phyloP scores from a whole-genome alignment of 1,140 invertebrate genomes.

The Zaprionus vittiger region DNA sequence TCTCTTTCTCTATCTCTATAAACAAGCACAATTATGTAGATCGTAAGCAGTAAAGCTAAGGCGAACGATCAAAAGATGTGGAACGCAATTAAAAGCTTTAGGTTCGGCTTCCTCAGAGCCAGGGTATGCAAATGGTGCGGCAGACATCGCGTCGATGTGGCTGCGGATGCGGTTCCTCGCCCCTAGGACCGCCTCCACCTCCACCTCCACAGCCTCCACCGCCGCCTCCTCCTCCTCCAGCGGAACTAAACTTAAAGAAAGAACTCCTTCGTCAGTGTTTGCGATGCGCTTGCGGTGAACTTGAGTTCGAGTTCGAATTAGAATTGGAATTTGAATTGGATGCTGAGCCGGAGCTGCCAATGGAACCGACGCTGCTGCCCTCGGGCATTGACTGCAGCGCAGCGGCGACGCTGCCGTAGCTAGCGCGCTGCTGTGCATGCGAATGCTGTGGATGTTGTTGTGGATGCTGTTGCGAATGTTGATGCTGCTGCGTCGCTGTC shows the following conservation, averaged over 20 bases:
- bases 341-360: constrained; percentile 38
- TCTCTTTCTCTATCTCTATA: not conserved
- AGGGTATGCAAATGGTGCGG: constrained; percentile 80
- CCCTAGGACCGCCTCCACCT: constrained; percentile 58
- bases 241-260: constrained; percentile 73
- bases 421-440: constrained; percentile 66
- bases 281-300: constrained; percentile 69
- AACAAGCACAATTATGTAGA: not conserved
- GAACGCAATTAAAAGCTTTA: not conserved
- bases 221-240: constrained; percentile 17
- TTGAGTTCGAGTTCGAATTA: constrained; percentile 35
- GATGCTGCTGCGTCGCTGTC: constrained; percentile 29
- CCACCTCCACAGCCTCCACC: constrained; percentile 10
- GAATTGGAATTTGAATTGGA: constrained; percentile 46
- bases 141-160: constrained; percentile 72
- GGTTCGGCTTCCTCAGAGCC: constrained; percentile 52
- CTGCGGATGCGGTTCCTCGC: constrained; percentile 70
- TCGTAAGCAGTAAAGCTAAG: not conserved
- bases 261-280: constrained; percentile 84
- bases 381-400: constrained; percentile 69
- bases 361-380: constrained; percentile 40
- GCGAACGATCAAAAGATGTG: not conserved
- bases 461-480: constrained; percentile 20
- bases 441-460: constrained; percentile 39
- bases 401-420: constrained; percentile 71